Percentiles rank a stretch among this genome's conserved stretches.
Evolutionary conservation across 2,113 vertebrate genomes (phyloP).

Genomic region (Melospiza melodia): DNA sequence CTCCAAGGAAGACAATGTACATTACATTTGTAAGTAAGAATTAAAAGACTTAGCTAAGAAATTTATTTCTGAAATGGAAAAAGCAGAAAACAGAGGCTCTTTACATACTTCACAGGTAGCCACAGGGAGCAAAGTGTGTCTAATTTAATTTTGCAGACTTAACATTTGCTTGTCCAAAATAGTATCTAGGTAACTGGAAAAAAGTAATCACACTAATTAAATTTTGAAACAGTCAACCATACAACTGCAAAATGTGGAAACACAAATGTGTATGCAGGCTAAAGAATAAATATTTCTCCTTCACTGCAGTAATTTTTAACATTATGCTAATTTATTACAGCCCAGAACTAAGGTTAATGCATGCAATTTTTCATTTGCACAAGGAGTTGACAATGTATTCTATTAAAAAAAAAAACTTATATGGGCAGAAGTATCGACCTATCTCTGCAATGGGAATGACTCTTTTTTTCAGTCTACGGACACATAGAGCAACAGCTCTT

Average conservation of each 20-base stretch:
- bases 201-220: background rate
- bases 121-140: background rate
- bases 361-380: background rate
- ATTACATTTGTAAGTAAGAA: background rate
- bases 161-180: background rate
- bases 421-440: background rate
- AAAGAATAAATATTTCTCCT: background rate
- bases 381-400: background rate
- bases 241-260: background rate
- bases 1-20: background rate
- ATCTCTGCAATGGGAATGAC: background rate
- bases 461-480: background rate
- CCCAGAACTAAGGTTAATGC: background rate
- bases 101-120: background rate
- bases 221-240: background rate
- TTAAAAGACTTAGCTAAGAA: background rate
- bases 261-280: background rate
- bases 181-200: background rate
- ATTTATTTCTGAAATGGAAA: conserved; percentile 1
- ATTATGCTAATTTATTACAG: background rate
- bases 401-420: background rate
- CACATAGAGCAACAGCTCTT: background rate
- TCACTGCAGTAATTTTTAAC: background rate
- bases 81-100: background rate
- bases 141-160: background rate